Base-by-base conservation (phyloP, 2,888 invertebrate genomes). In the Amblyteles armatorius region DNA sequence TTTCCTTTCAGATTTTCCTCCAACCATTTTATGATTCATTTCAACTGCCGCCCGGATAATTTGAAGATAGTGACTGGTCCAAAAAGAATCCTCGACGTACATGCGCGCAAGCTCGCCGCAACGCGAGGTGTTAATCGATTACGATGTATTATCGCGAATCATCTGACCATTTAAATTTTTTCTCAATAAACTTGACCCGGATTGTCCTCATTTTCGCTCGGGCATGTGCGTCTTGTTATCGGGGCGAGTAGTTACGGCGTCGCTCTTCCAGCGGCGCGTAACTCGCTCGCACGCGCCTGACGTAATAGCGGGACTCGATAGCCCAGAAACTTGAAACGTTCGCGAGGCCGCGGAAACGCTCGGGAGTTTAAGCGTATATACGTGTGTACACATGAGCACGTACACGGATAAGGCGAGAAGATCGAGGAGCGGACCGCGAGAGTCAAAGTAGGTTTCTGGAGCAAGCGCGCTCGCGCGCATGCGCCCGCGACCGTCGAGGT, bases 391-490 rank as follows among this genome's bases (percentile, higher is more conserved):
- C 26, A 19, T 22, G 68, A 57, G 33, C 52, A 72, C 22, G 68
- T 69, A 71, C 71, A 19, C 69, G 48, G 50, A 76, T 52, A 40
- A 40, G 76, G 72, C 73, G 57, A 19, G 81, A 76, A 79, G 78
- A 85, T 86, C 76, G 78, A 87, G 82, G 76, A 85, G 80, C 82
- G 79, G 73, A 79, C 60, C 60, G 78, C 63, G 65, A 85, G 86
- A 83, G 87, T 52, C 86, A 86, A 91, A 91, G 91, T 92, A 90
- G 92, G 92, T 92, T 92, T 91, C 91, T 92, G 90, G 92, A 92
- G 91, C 91, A 90, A 85, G 26, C 29, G 60, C 60, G 60, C 26
- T 26, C 84, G 83, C 26, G 60, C 84, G 82, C 76, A 72, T 65
- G 79, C 57, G 72, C 82, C 55, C 82, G 83, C 80, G 76, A 65